Evolutionary conservation across 1,140 invertebrate species (phyloP), one percentile per base, ranked within the genome.

Genomic region (Drosophila subobscura): DNA sequence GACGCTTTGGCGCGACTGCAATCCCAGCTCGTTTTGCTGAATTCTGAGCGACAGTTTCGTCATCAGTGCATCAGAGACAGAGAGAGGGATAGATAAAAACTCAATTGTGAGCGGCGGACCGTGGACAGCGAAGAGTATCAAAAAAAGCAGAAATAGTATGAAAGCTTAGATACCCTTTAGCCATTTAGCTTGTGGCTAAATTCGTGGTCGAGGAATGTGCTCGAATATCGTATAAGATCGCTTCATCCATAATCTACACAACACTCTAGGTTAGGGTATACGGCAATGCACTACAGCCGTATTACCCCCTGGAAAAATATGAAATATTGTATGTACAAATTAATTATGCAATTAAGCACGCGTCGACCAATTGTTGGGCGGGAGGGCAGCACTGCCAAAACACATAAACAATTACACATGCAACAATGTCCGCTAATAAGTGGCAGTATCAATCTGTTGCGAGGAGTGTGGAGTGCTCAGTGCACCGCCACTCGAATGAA

Each of bases 261-360:
- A 5, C 16, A 20, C 16, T 20, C 16, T 27, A 6, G 25, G 25
- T 5, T 1, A 6, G 25, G 10, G 10, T 37, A 4, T 37, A 12
- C 12, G 8, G 33, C 3, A 12, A 12, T 10, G 4, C 1, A 1
- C 1, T 4, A 37, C 3, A 37, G 2, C 12, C 8, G 29, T 33
- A 10, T 33, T 33, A 10, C 8, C 29, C 4, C 4, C 10, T 12
- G 33, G 33, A 4, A 29, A 27, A 52, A 40, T 23, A 37, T 33
- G 33, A 37, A 37, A 12, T 37, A 37, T 27, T 27, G 5, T 37
- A 37, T 37, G 33, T 37, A 58, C 77, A 81, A 74, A 86, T 88
- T 77, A 86, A 86, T 86, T 86, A 81, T 78, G 63, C 58, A 78
- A 86, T 88, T 86, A 86, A 86, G 83, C 81, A 86, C 81, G 83